Base-by-base conservation (phyloP, 37 sponge, comb jelly and placozoan genomes). In the Lycopodina hypogea region DNA sequence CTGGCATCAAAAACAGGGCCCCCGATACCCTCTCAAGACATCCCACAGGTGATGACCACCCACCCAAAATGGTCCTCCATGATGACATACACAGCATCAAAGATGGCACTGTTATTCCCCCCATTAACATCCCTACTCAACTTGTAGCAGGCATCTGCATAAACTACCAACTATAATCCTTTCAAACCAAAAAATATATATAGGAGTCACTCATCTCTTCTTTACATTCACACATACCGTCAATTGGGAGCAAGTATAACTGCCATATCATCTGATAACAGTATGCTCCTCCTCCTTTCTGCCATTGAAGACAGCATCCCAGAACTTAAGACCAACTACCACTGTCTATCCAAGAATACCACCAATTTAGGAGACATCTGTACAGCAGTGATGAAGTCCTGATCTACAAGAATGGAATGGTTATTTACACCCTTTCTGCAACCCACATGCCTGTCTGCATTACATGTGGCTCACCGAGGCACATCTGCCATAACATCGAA, bases 241-340 rank as follows among this genome's bases (percentile, higher is more conserved):
- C 56, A 68, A 42, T 48, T 78, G 79, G 79, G 69, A 69, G n/a
- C 69, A 68, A 23, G 80, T 80, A 26, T 58, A 58, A 40, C 39
- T 21, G 80, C 80, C 34, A 69, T 71, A 23, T 41, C 70, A 17
- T 69, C 71, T 8, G 42, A 69, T 51, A 71, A 68, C 17, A 58
- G 55, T 41, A 80, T 80, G 56, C 70, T 58, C 60, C 70, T 58
- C 59, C 70, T 80, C 3, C 53, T 78, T 7, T 80, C 80, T 23
- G 56, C 70, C 61, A 80, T 80, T 57, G 80, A 80, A 36, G 80
- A 80, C 26, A 71, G 80, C 39, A 56, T 80, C 42, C 80, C 80
- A 23, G 71, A 69, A 39, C 21, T 39, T 28, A 80, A 69, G 69
- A 45, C 48, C 48, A 45, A 45, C 48, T 45, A 45, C 48, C 48